Evolutionary conservation across 1,140 invertebrate species (phyloP).

Genomic region (Pollicipes pollicipes): DNA sequence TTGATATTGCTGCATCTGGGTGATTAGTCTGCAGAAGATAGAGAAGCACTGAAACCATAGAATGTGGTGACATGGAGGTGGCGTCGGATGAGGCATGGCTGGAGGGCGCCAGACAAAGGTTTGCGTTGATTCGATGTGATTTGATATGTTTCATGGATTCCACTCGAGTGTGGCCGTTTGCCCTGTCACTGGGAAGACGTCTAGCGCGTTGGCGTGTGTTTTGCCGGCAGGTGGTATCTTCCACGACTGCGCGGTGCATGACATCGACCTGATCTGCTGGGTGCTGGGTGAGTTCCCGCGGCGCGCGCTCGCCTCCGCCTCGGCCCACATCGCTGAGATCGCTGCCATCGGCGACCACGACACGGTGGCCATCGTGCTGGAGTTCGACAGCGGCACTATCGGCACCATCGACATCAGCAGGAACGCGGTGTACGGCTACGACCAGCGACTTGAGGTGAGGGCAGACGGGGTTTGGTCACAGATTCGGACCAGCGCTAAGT

Average conservation of each 20-base stretch:
- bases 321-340: constrained; percentile 39
- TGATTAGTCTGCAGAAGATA: too few relatives aligned
- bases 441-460: constrained; percentile 45
- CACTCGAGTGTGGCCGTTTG: too few relatives aligned
- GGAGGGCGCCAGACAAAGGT: too few relatives aligned
- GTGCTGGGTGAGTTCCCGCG: constrained; percentile 21
- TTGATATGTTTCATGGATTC: too few relatives aligned
- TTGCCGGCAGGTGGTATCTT: constrained; percentile 42
- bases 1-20: too few relatives aligned
- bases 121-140: too few relatives aligned
- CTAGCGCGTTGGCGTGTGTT: background rate
- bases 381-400: constrained; percentile 42
- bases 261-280: constrained; percentile 36
- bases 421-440: constrained; percentile 43
- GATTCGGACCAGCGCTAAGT: background rate
- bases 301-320: constrained; percentile 33
- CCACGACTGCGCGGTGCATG: constrained; percentile 51
- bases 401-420: constrained; percentile 44
- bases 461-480: too few relatives aligned
- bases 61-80: too few relatives aligned
- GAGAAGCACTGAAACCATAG: too few relatives aligned
- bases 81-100: too few relatives aligned
- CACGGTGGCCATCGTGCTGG: constrained; percentile 39
- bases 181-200: too few relatives aligned
- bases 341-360: constrained; percentile 41